phyloP scores from a whole-genome alignment of 2,888 invertebrate genomes.

The Epinotia brunnichana region DNA sequence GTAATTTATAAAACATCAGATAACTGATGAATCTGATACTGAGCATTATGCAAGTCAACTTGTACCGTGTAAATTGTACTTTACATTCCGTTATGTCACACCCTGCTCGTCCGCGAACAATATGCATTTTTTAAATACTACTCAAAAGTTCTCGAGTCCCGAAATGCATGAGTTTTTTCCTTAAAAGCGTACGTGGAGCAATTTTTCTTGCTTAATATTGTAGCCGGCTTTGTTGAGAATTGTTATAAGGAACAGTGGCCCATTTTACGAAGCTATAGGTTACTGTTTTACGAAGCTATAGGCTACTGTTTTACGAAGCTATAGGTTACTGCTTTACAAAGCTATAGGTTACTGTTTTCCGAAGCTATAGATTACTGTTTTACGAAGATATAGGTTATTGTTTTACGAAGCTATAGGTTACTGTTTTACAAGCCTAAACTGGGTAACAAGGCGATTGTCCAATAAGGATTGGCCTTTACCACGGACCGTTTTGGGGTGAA shows the following conservation, averaged over 20 bases:
- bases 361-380: too few species aligned
- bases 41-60: not conserved
- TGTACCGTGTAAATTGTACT: slow-evolving; percentile 1
- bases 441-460: too few species aligned
- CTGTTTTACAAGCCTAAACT: too few species aligned
- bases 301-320: too few species aligned
- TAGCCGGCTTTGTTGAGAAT: slow-evolving; percentile 16
- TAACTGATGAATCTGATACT: too few species aligned
- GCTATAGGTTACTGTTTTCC: too few species aligned
- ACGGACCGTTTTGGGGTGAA: not conserved
- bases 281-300: too few species aligned
- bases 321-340: too few species aligned
- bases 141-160: slow-evolving; percentile 49
- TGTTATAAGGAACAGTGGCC: slow-evolving; percentile 10
- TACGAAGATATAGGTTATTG: too few species aligned
- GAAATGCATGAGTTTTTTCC: slow-evolving; percentile 49
- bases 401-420: too few species aligned
- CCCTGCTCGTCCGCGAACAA: slow-evolving; percentile 53
- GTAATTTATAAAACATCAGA: too few species aligned
- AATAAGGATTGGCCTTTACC: too few species aligned
- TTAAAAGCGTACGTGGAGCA: slow-evolving; percentile 40
- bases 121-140: slow-evolving; percentile 66
- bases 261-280: not conserved
- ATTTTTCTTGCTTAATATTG: slow-evolving; percentile 32
- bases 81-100: slow-evolving; percentile 54